Evolutionary conservation across 1,140 invertebrate genomes (phyloP).

Genomic region (Andrena cerasifolii): DNA sequence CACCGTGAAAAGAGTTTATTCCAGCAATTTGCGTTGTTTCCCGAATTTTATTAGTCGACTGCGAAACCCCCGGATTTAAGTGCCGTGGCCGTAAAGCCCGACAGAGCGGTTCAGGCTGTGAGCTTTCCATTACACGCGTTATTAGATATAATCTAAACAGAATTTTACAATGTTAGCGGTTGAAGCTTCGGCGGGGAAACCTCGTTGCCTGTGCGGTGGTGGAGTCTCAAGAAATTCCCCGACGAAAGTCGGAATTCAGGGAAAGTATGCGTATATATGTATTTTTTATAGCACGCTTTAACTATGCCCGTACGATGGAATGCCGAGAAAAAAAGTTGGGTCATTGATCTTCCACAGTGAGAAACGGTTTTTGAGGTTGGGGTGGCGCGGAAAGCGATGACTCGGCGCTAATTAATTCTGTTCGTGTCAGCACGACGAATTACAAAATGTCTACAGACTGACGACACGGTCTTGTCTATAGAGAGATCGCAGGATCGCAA

Average conservation of each 20-base stretch:
- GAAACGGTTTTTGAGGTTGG: conserved; percentile 10
- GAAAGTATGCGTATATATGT: neutral
- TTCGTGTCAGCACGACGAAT: conserved; percentile 25
- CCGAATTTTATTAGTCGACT: conserved; percentile 28
- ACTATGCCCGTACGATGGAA: too few relatives aligned
- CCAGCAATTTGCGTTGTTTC: conserved; percentile 1
- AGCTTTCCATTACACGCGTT: neutral
- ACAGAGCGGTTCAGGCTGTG: neutral
- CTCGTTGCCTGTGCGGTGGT: too few relatives aligned
- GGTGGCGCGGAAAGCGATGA: neutral
- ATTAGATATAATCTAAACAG: conserved; percentile 1
- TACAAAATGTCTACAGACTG: conserved; percentile 25
- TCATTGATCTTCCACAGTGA: conserved; percentile 27
- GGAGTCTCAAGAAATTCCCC: too few relatives aligned
- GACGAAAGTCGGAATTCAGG: too few relatives aligned
- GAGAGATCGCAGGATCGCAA: too few relatives aligned
- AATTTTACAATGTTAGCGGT: neutral
- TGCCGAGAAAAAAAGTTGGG: neutral
- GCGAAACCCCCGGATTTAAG: neutral
- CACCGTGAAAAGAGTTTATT: neutral
- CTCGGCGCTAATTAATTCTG: conserved; percentile 44
- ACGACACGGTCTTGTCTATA: neutral
- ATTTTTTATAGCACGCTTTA: neutral
- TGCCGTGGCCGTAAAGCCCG: neutral
- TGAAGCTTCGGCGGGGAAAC: neutral